Percentiles rank a stretch among this genome's conserved stretches.
These are phyloP conservation scores for Philereme transversata DNA, from an alignment of 2,888 invertebrate genomes.

Conservation along the genomic window DNA sequence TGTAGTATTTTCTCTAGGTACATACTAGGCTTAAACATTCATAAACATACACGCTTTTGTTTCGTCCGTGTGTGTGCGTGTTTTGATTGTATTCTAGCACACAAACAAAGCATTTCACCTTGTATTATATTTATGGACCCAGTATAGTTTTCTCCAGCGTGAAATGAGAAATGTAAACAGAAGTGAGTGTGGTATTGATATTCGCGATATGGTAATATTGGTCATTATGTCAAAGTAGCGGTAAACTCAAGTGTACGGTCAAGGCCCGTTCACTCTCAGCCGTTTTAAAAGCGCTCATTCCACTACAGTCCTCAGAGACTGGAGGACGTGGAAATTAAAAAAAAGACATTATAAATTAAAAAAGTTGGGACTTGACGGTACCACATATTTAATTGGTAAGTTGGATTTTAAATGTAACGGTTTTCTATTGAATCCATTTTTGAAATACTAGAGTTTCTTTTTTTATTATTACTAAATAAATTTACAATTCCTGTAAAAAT, in stretches of 20 bases:
- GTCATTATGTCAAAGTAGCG: conserved; percentile 70
- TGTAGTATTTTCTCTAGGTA: too few relatives aligned
- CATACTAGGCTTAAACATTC: too few relatives aligned
- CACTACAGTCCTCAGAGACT: conserved; percentile 45
- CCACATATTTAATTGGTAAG: conserved; percentile 2
- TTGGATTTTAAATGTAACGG: neutral
- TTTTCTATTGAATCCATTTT: too few relatives aligned
- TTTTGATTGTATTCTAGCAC: too few relatives aligned
- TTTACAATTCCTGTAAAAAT: too few relatives aligned
- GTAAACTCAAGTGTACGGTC: conserved; percentile 72
- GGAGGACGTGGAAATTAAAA: conserved; percentile 43
- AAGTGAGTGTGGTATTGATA: conserved; percentile 30
- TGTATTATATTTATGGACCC: too few relatives aligned
- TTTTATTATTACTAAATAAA: too few relatives aligned
- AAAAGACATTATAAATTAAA: conserved; percentile 2
- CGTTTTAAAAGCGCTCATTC: conserved; percentile 54
- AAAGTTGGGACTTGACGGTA: neutral
- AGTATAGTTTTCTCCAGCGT: conserved; percentile 1
- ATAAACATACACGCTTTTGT: too few relatives aligned
- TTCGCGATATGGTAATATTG: conserved; percentile 51
- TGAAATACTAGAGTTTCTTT: too few relatives aligned
- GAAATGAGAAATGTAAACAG: conserved; percentile 30
- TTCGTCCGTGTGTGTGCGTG: too few relatives aligned
- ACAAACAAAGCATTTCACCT: too few relatives aligned
- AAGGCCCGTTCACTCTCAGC: conserved; percentile 53